phyloP scores from a whole-genome alignment of 2,888 invertebrate species.

The Ctena decussata region DNA sequence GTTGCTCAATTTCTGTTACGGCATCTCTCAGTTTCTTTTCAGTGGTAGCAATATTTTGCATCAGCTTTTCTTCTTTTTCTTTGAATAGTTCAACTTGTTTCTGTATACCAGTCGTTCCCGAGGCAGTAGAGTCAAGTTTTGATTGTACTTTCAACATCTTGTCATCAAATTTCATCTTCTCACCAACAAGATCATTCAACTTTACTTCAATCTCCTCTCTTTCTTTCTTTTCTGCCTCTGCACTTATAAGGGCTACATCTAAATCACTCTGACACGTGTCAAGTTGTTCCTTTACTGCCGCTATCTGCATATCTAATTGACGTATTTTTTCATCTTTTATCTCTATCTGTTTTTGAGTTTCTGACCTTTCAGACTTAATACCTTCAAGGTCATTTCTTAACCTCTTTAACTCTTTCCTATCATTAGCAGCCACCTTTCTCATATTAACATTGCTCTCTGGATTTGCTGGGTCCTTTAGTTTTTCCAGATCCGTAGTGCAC shows the following conservation, averaged over 20 bases:
- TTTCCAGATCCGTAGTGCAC: conserved; percentile 42
- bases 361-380: conserved; percentile 44
- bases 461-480: conserved; percentile 55
- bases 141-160: conserved; percentile 38
- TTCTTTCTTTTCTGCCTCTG: conserved; percentile 48
- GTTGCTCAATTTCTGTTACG: conserved; percentile 54
- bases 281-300: conserved; percentile 42
- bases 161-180: conserved; percentile 47
- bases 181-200: conserved; percentile 42
- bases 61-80: conserved; percentile 37
- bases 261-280: conserved; percentile 40
- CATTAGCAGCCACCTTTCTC: conserved; percentile 57
- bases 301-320: conserved; percentile 28
- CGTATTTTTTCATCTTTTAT: conserved; percentile 49
- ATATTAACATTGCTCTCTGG: conserved; percentile 63
- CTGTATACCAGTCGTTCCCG: conserved; percentile 38
- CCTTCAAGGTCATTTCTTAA: conserved; percentile 51
- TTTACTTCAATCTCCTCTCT: conserved; percentile 57
- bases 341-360: conserved; percentile 43
- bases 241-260: conserved; percentile 47
- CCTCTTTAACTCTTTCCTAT: conserved; percentile 58
- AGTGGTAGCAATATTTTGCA: conserved; percentile 22
- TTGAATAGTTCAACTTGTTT: conserved; percentile 45
- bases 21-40: conserved; percentile 51
- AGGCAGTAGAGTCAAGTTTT: conserved; percentile 32